Evolutionary conservation across 2,888 invertebrate genomes (phyloP).

Genomic region (Watsonalla cultraria): DNA sequence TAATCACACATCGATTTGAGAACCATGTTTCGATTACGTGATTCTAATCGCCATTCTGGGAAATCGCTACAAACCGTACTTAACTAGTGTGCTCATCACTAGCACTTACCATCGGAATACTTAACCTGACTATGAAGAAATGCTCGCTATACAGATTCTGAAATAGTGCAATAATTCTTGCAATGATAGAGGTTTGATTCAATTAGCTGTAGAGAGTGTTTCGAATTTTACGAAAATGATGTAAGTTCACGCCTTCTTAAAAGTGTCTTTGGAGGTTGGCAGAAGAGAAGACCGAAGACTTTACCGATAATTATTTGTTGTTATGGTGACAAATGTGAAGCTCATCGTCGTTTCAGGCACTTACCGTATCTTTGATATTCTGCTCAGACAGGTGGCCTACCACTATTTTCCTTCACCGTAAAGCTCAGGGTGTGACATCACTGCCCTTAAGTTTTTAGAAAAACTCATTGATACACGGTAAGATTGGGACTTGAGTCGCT

Average conservation of each 20-base stretch:
- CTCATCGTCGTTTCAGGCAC: no score
- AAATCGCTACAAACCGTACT: conserved; percentile 22
- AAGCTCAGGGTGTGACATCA: no score
- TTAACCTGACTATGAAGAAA: conserved; percentile 27
- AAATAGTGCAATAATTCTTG: conserved; percentile 14
- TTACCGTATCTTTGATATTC: no score
- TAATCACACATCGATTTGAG: conserved; percentile 45
- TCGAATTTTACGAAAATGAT: neutral
- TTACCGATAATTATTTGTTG: no score
- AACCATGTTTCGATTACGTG: conserved; percentile 43
- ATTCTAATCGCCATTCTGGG: conserved; percentile 38
- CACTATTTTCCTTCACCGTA: no score
- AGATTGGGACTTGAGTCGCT: no score
- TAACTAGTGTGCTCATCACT: conserved; percentile 32
- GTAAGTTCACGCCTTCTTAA: neutral
- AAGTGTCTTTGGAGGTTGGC: no score
- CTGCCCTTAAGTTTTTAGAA: no score
- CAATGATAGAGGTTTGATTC: neutral
- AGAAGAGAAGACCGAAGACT: no score
- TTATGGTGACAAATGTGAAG: no score
- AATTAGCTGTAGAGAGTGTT: neutral
- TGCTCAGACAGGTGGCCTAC: no score
- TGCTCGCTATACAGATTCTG: conserved; percentile 16
- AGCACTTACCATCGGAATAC: conserved; percentile 23
- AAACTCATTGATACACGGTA: no score